A percentile compares a stretch with the other conserved stretches of the same genome.
phyloP scores from a whole-genome alignment of 2,797 vertebrate species.

The Ficedula albicollis region DNA sequence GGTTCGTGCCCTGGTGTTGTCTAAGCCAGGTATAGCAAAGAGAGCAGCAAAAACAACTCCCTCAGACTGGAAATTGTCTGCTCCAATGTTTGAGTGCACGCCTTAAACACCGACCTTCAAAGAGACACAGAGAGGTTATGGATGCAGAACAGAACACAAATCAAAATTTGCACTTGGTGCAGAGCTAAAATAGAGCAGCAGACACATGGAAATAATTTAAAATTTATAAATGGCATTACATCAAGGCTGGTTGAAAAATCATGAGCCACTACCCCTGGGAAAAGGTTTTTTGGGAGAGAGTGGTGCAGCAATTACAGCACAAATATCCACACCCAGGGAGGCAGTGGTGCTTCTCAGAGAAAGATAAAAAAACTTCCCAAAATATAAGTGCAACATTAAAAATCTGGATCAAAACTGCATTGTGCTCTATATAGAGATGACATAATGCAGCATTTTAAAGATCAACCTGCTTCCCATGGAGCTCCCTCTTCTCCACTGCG shows the following conservation, averaged over 20 bases:
- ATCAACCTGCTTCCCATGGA: background rate
- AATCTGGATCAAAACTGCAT: background rate
- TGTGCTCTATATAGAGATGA: background rate
- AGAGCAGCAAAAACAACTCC: background rate
- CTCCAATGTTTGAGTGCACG: background rate
- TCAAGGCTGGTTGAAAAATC: background rate
- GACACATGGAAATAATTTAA: background rate
- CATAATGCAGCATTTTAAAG: background rate
- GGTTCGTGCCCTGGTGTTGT: background rate
- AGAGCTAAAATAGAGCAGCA: background rate
- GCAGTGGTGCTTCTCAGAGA: background rate
- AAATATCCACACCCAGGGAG: rapidly evolving
- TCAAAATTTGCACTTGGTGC: background rate
- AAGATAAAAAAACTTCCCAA: background rate
- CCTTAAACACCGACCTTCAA: background rate
- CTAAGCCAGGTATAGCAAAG: background rate
- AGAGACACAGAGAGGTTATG: background rate
- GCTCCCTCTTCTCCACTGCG: background rate
- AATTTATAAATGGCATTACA: background rate
- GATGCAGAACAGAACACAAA: background rate
- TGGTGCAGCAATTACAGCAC: background rate
- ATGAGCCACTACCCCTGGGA: background rate
- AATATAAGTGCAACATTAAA: background rate
- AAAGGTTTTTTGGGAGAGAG: background rate
- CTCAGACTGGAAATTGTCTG: background rate